Evolutionary conservation across 2,113 vertebrate species (phyloP).

Genomic region (Scatophagus argus): DNA sequence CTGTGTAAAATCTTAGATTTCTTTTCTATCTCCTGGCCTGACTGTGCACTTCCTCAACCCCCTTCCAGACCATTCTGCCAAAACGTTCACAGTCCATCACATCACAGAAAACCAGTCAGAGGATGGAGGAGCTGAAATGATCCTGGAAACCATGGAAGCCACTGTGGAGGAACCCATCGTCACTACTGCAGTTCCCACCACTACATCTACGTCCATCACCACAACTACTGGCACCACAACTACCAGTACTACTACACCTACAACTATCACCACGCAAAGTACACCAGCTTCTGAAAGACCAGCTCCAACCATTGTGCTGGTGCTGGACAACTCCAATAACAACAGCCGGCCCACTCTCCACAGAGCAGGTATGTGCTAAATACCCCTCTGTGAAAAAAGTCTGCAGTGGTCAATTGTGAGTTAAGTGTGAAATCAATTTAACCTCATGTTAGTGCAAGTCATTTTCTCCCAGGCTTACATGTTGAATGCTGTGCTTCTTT

Average conservation of each 20-base stretch:
- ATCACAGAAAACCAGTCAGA: conserved; percentile 77
- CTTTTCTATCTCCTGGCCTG: background rate
- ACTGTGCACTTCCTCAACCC: background rate
- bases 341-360: conserved; percentile 75
- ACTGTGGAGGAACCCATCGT: conserved; percentile 18
- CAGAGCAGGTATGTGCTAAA: conserved; percentile 75
- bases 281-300: conserved; percentile 63
- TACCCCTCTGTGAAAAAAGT: background rate
- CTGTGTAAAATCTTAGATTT: background rate
- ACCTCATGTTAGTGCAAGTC: background rate
- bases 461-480: background rate
- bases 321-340: conserved; percentile 81
- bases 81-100: conserved; percentile 73
- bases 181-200: conserved; percentile 32
- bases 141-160: conserved; percentile 63
- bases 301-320: conserved; percentile 74
- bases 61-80: conserved; percentile 82
- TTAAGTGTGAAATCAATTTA: conserved; percentile 29
- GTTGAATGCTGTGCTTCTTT: conserved; percentile 31
- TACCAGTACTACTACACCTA: conserved; percentile 44
- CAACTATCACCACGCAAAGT: conserved; percentile 46
- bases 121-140: conserved; percentile 72
- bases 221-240: conserved; percentile 47
- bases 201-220: conserved; percentile 38
- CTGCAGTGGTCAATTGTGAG: too few species aligned